These are phyloP conservation scores for Pyrochroa serraticornis DNA, from an alignment of 2,888 invertebrate genomes.

Conservation along the genomic window DNA sequence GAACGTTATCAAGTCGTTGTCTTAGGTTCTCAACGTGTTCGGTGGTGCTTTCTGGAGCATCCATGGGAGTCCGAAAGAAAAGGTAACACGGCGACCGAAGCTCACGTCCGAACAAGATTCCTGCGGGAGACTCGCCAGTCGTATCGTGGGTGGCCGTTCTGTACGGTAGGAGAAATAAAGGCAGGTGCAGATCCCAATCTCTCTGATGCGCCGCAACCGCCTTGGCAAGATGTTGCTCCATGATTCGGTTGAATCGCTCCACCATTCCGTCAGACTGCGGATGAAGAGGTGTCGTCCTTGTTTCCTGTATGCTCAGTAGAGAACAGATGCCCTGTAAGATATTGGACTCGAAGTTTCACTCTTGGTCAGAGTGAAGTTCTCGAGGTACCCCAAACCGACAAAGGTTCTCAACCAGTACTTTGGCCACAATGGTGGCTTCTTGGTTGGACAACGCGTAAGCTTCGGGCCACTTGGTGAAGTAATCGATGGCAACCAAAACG, in stretches of 20 bases:
- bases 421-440: slow-evolving; percentile 42
- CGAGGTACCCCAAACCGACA: slow-evolving; percentile 32
- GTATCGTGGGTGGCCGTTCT: no score
- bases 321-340: slow-evolving; percentile 35
- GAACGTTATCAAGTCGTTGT: not conserved
- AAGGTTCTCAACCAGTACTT: slow-evolving; percentile 32
- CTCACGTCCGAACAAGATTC: no score
- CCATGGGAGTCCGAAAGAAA: no score
- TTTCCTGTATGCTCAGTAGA: slow-evolving; percentile 37
- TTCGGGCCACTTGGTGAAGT: slow-evolving; percentile 14
- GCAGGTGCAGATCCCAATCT: no score
- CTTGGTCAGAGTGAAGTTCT: slow-evolving; percentile 41
- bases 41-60: no score
- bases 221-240: no score
- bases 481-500: not conserved
- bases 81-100: no score
- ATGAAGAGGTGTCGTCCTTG: slow-evolving; percentile 41
- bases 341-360: slow-evolving; percentile 40
- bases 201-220: no score
- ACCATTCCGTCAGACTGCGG: slow-evolving; percentile 45
- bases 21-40: not conserved
- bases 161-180: no score
- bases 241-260: slow-evolving; percentile 31
- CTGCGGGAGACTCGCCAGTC: no score
- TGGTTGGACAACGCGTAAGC: slow-evolving; percentile 40